Base-by-base conservation (phyloP, 1,140 invertebrate genomes). In the Leptinotarsa texana region DNA sequence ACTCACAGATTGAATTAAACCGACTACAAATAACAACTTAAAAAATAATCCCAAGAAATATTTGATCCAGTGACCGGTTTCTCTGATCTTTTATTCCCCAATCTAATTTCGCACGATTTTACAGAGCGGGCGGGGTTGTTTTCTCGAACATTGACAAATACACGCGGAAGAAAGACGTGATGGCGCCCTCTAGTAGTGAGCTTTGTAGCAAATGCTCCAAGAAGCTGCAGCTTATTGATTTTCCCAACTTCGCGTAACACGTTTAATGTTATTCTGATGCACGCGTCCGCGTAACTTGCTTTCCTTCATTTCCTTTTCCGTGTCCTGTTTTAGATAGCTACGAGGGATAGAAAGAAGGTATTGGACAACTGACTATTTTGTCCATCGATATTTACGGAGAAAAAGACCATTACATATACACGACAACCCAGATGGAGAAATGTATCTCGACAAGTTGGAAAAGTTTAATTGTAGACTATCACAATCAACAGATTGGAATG, bases 81-180 rank as follows among this genome's bases (percentile, higher is more conserved):
- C 33, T 42, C 33, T 42, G 33, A 42, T 42, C 33, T 42, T 42
- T 11, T 11, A 42, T 42, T 42, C 8, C 33, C 33, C 51, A 15
- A 57, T 57, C n/a, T 57, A 17, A 57, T 57, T 57, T 57, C 51
- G 8, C 33, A 57, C 51, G 51, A 57, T 57, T 57, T 57, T 57
- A 15, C 51, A 57, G n/a, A 13, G 73, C 77, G 77, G 77, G 77
- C 70, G 77, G 77, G 77, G 77, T 78, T 68, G 66, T 78, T 78
- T 78, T 70, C 22, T 75, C 47, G 65, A 69, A 77, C 42, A 74
- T 78, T 78, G 73, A 73, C 74, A 69, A 24, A 22, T 48, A 49
- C 74, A 75, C 68, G 74, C 70, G 76, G 76, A 78, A 78, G 63
- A 49, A 63, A 71, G 47, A 57, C 21, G 62, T 15, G 17, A 1